These are phyloP conservation scores for Hippoglossus hippoglossus DNA, from an alignment of 2,797 vertebrate genomes.

Conservation along the genomic window DNA sequence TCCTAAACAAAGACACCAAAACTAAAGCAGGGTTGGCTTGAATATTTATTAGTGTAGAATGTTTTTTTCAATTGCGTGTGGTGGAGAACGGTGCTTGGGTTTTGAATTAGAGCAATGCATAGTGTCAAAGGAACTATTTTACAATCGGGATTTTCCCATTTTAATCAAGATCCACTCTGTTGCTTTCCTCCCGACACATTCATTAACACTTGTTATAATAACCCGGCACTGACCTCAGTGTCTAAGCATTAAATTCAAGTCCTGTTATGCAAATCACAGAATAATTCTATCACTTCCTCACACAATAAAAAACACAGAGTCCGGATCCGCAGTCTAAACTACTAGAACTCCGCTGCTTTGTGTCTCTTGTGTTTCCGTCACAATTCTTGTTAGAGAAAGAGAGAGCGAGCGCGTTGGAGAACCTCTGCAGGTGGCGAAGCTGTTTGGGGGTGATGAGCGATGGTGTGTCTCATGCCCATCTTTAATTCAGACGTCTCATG, in stretches of 20 bases:
- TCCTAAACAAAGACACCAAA: slow-evolving; percentile 13
- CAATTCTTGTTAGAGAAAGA: slow-evolving; percentile 43
- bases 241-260: slow-evolving; percentile 9
- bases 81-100: slow-evolving; percentile 12
- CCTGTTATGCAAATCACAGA: neutral
- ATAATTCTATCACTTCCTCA: neutral
- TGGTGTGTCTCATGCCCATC: slow-evolving; percentile 60
- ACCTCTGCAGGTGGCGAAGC: slow-evolving; percentile 62
- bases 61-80: neutral
- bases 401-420: slow-evolving; percentile 19
- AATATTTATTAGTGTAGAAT: slow-evolving; percentile 18
- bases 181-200: slow-evolving; percentile 22
- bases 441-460: slow-evolving; percentile 59
- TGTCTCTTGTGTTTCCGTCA: slow-evolving; percentile 8
- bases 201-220: slow-evolving; percentile 1
- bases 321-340: slow-evolving; percentile 7
- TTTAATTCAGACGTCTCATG: slow-evolving; percentile 68
- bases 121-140: slow-evolving; percentile 27
- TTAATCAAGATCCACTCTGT: slow-evolving; percentile 18
- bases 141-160: slow-evolving; percentile 27
- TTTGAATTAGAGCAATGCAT: slow-evolving; percentile 32
- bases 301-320: slow-evolving; percentile 16
- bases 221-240: neutral
- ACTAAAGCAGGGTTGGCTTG: slow-evolving; percentile 2
- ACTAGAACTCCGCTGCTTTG: slow-evolving; percentile 3